These are phyloP conservation scores for Charanyca ferruginea DNA, from an alignment of 2,888 invertebrate species.

Conservation along the genomic window DNA sequence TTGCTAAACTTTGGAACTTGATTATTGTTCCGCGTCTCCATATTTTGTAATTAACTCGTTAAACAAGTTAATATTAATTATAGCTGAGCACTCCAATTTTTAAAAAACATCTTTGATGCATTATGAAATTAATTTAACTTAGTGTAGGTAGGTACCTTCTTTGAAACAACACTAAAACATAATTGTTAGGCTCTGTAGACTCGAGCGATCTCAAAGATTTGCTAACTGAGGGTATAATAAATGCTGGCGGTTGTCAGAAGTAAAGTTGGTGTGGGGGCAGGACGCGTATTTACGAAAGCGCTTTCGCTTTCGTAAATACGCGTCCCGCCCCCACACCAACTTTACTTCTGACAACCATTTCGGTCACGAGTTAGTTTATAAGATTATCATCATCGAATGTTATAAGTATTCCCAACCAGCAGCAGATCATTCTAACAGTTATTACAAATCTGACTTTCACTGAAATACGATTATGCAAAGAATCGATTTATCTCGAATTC, in stretches of 20 bases:
- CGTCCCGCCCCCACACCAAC: no score
- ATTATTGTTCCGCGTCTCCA: background rate
- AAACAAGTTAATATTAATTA: slow-evolving; percentile 12
- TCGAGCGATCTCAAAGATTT: slow-evolving; percentile 29
- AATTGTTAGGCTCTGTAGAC: slow-evolving; percentile 33
- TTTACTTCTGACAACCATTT: no score
- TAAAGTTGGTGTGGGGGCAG: no score
- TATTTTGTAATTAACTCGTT: slow-evolving; percentile 17
- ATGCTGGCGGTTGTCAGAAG: slow-evolving; percentile 24
- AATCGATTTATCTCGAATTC: slow-evolving; percentile 2
- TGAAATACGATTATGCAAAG: no score
- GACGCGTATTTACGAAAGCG: no score
- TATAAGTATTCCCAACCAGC: no score
- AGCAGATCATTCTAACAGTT: background rate
- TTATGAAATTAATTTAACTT: slow-evolving; percentile 31
- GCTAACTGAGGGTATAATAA: slow-evolving; percentile 18
- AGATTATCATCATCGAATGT: no score
- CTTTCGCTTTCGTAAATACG: no score
- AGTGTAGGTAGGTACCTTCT: no score
- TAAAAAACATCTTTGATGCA: slow-evolving; percentile 11
- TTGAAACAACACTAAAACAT: slow-evolving; percentile 39
- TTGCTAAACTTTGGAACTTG: background rate
- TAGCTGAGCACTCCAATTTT: background rate
- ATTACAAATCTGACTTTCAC: no score
- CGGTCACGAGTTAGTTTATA: no score